phyloP scores from a whole-genome alignment of 2,113 vertebrate genomes.

The Syngnathoides biaculeatus region DNA sequence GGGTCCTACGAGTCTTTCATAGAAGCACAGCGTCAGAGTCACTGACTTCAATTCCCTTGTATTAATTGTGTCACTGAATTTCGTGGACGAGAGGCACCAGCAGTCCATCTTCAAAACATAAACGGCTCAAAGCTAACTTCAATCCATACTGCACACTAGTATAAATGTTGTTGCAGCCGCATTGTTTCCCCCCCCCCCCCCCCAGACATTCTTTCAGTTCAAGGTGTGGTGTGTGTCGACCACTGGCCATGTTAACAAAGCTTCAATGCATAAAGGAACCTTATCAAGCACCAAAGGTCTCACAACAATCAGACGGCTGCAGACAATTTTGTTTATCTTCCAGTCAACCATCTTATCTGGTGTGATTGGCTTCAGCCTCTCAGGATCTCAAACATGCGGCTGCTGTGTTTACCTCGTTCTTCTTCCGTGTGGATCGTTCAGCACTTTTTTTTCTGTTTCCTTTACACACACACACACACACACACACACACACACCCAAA shows the following conservation, averaged over 20 bases:
- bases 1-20: no score
- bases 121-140: no score
- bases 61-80: no score
- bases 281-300: neutral
- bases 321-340: neutral
- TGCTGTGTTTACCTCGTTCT: neutral
- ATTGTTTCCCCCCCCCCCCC: no score
- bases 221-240: no score
- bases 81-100: no score
- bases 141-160: no score
- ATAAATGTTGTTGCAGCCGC: no score
- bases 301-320: neutral
- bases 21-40: no score
- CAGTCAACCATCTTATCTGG: neutral
- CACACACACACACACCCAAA: neutral
- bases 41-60: no score
- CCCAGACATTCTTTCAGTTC: neutral
- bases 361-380: neutral
- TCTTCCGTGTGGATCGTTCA: neutral
- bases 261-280: neutral
- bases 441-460: neutral
- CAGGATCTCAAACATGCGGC: neutral
- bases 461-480: neutral
- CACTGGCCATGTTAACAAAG: no score
- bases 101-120: no score